Evolutionary conservation across 2,113 vertebrate genomes (phyloP), one percentile per base, ranked within the genome.

Genomic region (Oryzias woworae): DNA sequence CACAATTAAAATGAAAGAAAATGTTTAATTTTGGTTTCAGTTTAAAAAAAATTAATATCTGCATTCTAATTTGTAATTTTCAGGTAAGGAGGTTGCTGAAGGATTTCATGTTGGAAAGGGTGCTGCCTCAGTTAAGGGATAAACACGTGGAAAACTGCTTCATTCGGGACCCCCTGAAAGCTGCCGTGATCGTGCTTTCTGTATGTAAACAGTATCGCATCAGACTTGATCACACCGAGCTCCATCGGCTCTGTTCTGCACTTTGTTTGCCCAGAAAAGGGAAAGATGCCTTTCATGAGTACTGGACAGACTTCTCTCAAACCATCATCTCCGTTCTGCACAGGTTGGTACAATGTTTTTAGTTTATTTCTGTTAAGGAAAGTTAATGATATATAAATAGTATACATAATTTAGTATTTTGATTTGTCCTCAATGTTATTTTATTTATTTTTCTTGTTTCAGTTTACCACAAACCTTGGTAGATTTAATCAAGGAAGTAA

Each of bases 81-180:
- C 31, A 93, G 92, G 89, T 93, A 15, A 84, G 13, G 7, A 53
- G 0, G 1, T 43, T 92, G 58, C 15, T 93, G 4, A 92, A 89
- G 46, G 24, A 69, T 1, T 90, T 92, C 66, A 84, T 90, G 86
- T 53, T 90, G 41, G 46, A n/a, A 20, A 45, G 28, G 0, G 46
- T 91, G 50, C 70, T 60, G 61, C 89, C 88, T 71, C 77, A 89
- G 41, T 18, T 46, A 1, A 90, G 69, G 16, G 76, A 88, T 3
- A 42, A 28, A 4, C 36, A 66, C 0, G 45, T 12, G 4, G 55
- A 62, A 26, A 69, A 61, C 1, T 1, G 0, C 5, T 91, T 77
- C 63, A 63, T 90, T 45, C 1, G 62, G 43, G 87, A 91, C 2
- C 76, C 66, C 0, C 10, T 92, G 31, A 87, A 58, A 44, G 86